These are phyloP conservation scores for Aythya baeri DNA, from an alignment of 2,113 vertebrate genomes.

Conservation along the genomic window DNA sequence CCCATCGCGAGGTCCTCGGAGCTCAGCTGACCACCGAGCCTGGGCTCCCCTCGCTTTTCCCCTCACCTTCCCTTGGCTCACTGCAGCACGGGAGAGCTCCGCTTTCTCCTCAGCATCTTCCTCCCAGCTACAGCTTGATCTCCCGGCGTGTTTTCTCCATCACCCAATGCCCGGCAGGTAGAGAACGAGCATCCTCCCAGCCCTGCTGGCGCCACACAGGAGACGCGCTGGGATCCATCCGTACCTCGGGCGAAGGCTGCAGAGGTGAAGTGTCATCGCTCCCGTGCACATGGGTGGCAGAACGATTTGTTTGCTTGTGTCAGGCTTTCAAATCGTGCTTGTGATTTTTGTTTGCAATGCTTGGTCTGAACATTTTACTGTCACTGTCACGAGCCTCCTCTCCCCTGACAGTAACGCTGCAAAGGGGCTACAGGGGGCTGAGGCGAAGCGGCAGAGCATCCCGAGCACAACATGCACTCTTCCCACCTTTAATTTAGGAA, in stretches of 20 bases:
- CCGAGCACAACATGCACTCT: accelerated
- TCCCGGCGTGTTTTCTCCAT: accelerated
- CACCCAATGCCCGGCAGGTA: accelerated
- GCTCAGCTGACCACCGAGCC: background rate
- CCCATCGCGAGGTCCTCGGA: background rate
- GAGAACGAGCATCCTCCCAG: accelerated
- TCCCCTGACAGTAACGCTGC: background rate
- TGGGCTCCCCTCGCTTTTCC: background rate
- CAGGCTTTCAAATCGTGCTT: background rate
- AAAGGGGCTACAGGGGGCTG: background rate
- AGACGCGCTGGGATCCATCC: background rate
- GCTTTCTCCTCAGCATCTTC: background rate
- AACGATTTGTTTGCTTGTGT: background rate
- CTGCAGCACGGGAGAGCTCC: background rate
- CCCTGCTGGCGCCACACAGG: accelerated
- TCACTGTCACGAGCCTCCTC: background rate
- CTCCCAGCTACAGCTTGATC: background rate
- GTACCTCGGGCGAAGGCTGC: background rate
- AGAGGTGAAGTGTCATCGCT: background rate
- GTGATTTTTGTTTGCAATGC: background rate
- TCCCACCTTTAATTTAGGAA: background rate
- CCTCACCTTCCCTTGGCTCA: background rate
- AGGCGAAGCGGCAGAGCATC: background rate
- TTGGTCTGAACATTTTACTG: background rate
- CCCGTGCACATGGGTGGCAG: accelerated